phyloP scores from a whole-genome alignment of 2,797 vertebrate genomes.

The Scyliorhinus canicula region DNA sequence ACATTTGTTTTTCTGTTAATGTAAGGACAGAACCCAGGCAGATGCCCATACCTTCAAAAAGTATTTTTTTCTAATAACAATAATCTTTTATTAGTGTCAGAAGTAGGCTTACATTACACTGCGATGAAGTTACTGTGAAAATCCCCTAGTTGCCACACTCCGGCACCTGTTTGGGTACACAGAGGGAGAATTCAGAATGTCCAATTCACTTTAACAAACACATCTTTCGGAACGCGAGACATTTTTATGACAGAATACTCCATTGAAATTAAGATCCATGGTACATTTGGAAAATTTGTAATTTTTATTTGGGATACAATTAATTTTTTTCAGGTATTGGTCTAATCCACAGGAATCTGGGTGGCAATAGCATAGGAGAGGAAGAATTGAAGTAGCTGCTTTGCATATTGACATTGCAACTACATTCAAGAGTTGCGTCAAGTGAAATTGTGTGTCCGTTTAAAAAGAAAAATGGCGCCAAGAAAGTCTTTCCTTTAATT shows the following conservation, averaged over 20 bases:
- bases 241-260: not conserved
- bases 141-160: no score
- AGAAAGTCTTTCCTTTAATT: not conserved
- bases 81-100: no score
- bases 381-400: not conserved
- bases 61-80: no score
- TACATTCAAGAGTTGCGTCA: not conserved
- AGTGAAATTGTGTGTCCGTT: not conserved
- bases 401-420: not conserved
- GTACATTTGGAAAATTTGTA: not conserved
- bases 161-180: no score
- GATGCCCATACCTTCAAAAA: not conserved
- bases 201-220: no score
- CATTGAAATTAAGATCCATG: not conserved
- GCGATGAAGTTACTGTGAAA: no score
- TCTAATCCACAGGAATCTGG: not conserved
- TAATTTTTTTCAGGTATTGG: not conserved
- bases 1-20: not conserved
- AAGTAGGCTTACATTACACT: no score
- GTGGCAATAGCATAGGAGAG: not conserved
- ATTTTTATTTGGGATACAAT: not conserved
- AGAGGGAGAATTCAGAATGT: no score
- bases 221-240: no score
- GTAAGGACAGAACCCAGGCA: not conserved
- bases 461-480: not conserved